Evolutionary conservation across 2,888 invertebrate species (phyloP), one percentile per base, ranked within the genome.

Genomic region (Epistrophe grossulariae): DNA sequence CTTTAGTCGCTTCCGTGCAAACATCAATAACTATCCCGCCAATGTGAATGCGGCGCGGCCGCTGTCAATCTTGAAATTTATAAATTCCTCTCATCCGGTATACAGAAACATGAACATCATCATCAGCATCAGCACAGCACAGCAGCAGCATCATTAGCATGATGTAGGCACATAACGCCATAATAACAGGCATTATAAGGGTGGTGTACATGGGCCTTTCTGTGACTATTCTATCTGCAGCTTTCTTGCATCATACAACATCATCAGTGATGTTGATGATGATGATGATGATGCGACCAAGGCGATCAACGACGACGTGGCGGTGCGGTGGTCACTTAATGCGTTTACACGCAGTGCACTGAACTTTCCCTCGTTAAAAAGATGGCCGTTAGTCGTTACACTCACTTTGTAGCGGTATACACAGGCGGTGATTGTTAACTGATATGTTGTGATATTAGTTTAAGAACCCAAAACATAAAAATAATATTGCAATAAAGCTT

Each of bases 21-120:
- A 72, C 72, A 79, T 83, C 82, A 83, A 73, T 83, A 73, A 77
- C 77, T 68, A 68, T 73, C 59, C 84, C 76, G 57, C 40, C 80
- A 84, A 84, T 80, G 72, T 72, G 68, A 85, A 78, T 64, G 85
- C 85, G 73, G 73, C 48, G 60, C 64, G 78, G 85, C 70, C 62
- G 64, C 78, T 85, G 85, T 82, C 85, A 85, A 85, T 82, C 82
- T 78, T 78, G 59, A 85, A 81, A 85, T 82, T 81, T 82, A 85
- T 85, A 85, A 85, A 85, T 85, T 82, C 82, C 73, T 85, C 82
- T 82, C 85, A 85, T 85, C 85, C 85, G 85, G 85, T 85, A 78
- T 73, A 79, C 19, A 35, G 62, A 62, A 31, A 79, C 62, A 84
- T 72, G 70, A 84, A 70, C 80, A 81, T 55, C 64, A 71, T 52